Evolutionary conservation across 92 coral and sea anemone genomes (phyloP).

Genomic region (Umimayanthus chanpuru): DNA sequence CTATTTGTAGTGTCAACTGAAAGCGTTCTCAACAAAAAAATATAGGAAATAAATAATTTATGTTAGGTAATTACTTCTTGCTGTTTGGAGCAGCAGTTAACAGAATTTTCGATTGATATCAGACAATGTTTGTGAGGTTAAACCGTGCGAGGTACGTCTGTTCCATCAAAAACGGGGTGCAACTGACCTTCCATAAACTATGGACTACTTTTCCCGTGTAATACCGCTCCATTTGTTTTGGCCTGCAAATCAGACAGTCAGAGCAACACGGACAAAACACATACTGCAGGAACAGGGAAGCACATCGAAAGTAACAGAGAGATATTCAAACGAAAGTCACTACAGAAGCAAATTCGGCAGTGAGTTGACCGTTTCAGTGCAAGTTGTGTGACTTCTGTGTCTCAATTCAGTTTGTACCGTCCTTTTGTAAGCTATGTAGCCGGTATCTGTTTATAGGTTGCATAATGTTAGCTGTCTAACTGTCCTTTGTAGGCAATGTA

Average conservation of each 20-base stretch:
- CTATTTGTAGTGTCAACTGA: not conserved
- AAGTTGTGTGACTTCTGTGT: too few relatives aligned
- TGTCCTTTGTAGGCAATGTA: not conserved
- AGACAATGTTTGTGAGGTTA: too few relatives aligned
- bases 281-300: not conserved
- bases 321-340: not conserved
- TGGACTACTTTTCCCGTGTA: constrained; percentile 24
- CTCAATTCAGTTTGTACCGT: not conserved
- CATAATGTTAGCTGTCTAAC: not conserved
- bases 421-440: not conserved
- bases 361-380: not conserved
- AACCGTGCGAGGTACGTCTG: not conserved
- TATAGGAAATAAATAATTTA: not conserved
- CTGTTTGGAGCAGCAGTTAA: not conserved
- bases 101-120: not conserved
- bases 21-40: not conserved
- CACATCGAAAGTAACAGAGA: not conserved
- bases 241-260: constrained; percentile 46
- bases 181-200: constrained; percentile 45
- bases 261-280: constrained; percentile 10
- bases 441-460: not conserved
- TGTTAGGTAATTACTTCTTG: too few relatives aligned
- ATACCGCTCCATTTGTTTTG: constrained; percentile 35
- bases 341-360: not conserved
- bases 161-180: not conserved